Evolutionary conservation across 1,140 invertebrate genomes (phyloP).

Genomic region (Sarcophaga bullata): DNA sequence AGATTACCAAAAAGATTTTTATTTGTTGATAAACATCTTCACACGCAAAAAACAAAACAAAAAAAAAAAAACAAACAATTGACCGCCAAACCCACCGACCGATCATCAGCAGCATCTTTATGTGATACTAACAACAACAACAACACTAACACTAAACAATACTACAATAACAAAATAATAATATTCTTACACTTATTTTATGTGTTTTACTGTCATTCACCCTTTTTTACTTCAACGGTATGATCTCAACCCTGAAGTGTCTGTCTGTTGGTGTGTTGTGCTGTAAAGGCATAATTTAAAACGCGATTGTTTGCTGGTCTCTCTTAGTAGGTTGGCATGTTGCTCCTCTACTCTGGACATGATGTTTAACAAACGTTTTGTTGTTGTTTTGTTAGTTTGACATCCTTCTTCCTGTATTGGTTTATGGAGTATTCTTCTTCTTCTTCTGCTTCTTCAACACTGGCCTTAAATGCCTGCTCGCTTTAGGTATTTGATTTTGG

Average conservation of each 20-base stretch:
- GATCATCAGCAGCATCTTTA: too few relatives aligned
- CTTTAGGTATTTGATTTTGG: too few relatives aligned
- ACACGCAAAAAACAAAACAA: conserved; percentile 17
- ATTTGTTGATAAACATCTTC: conserved; percentile 35
- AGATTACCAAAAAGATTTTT: conserved; percentile 40
- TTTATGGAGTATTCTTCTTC: conserved; percentile 11
- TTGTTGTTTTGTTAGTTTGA: conserved; percentile 26
- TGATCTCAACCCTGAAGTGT: not conserved
- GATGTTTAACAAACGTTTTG: conserved; percentile 38
- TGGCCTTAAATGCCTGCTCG: not conserved
- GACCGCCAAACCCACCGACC: conserved; percentile 13
- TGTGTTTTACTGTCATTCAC: not conserved
- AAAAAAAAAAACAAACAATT: conserved; percentile 11
- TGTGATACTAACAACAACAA: too few relatives aligned
- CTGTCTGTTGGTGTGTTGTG: too few relatives aligned
- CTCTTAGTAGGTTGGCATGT: not conserved
- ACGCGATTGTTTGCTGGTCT: too few relatives aligned
- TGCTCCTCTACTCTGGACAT: conserved; percentile 27
- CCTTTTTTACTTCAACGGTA: not conserved
- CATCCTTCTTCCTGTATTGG: conserved; percentile 41
- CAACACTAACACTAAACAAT: too few relatives aligned
- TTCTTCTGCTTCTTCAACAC: too few relatives aligned
- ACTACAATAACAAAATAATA: not conserved
- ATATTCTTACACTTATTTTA: conserved; percentile 27
- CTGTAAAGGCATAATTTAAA: too few relatives aligned